These are phyloP conservation scores for Anorthoa munda DNA, from an alignment of 2,888 invertebrate species.

Conservation along the genomic window DNA sequence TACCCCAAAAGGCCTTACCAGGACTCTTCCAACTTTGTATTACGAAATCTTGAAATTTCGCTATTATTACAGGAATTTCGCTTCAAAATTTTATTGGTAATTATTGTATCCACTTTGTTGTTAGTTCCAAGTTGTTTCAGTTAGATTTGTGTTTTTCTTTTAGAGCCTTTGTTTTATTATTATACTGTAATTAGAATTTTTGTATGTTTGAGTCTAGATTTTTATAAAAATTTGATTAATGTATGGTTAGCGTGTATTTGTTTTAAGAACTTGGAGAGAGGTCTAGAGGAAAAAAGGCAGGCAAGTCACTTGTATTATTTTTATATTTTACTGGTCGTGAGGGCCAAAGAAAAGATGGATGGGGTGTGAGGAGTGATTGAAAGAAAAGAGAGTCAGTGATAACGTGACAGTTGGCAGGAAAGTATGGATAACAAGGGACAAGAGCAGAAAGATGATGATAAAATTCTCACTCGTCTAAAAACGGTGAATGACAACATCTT, in stretches of 20 bases:
- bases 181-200: conserved; percentile 23
- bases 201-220: not conserved
- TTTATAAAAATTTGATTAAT: conserved; percentile 19
- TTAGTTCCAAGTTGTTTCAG: conserved; percentile 41
- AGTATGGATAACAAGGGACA: too few species aligned
- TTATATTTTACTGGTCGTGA: not conserved
- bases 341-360: too few species aligned
- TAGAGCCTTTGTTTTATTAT: conserved; percentile 9
- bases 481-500: not conserved
- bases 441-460: too few species aligned
- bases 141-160: conserved; percentile 28
- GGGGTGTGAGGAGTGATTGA: too few species aligned
- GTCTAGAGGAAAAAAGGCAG: too few species aligned
- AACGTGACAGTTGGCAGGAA: too few species aligned
- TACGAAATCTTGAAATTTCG: conserved; percentile 33
- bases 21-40: conserved; percentile 26
- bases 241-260: conserved; percentile 29
- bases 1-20: conserved; percentile 6
- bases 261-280: not conserved
- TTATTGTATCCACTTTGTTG: conserved; percentile 39
- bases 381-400: too few species aligned
- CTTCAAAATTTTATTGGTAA: conserved; percentile 36
- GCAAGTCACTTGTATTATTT: not conserved
- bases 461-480: not conserved
- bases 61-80: conserved; percentile 35